Evolutionary conservation across 1,140 invertebrate species (phyloP).

Genomic region (Coelopa frigida): DNA sequence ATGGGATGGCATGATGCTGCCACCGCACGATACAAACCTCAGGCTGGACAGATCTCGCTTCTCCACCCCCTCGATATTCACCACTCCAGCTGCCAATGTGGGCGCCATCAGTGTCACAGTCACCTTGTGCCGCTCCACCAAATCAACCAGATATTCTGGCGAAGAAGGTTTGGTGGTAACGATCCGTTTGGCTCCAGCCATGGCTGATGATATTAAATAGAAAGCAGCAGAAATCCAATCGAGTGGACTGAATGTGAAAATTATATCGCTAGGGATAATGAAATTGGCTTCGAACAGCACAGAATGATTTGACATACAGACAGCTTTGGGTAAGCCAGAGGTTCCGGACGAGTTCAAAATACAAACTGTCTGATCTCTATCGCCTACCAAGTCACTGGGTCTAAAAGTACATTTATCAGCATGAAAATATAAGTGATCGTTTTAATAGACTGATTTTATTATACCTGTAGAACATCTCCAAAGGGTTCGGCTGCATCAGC

Average conservation of each 20-base stretch:
- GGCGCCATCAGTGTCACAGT: slow-evolving; percentile 5
- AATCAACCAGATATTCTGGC: slow-evolving; percentile 8
- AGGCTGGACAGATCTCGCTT: neutral
- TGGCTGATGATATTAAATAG: slow-evolving; percentile 15
- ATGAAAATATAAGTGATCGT: too few relatives aligned
- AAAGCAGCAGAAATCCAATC: neutral
- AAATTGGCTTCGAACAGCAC: slow-evolving; percentile 12
- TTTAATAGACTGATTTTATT: neutral
- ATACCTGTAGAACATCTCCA: slow-evolving; percentile 19
- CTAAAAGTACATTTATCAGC: slow-evolving; percentile 2
- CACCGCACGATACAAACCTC: neutral
- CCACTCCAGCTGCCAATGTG: slow-evolving; percentile 4
- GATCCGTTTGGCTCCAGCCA: slow-evolving; percentile 25
- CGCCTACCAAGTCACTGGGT: slow-evolving; percentile 11
- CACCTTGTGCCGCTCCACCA: slow-evolving; percentile 12
- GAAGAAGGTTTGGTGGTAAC: slow-evolving; percentile 13
- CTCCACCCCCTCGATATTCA: slow-evolving; percentile 1
- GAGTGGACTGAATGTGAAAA: neutral
- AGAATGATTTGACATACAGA: slow-evolving; percentile 52
- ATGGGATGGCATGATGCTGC: slow-evolving; percentile 20
- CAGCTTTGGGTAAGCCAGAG: slow-evolving; percentile 69
- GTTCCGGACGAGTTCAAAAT: slow-evolving; percentile 60
- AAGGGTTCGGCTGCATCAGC: slow-evolving; percentile 15
- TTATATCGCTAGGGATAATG: neutral
- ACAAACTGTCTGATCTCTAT: slow-evolving; percentile 22